Evolutionary conservation across 2,797 vertebrate species (phyloP).

Genomic region (Australoheros facetus): DNA sequence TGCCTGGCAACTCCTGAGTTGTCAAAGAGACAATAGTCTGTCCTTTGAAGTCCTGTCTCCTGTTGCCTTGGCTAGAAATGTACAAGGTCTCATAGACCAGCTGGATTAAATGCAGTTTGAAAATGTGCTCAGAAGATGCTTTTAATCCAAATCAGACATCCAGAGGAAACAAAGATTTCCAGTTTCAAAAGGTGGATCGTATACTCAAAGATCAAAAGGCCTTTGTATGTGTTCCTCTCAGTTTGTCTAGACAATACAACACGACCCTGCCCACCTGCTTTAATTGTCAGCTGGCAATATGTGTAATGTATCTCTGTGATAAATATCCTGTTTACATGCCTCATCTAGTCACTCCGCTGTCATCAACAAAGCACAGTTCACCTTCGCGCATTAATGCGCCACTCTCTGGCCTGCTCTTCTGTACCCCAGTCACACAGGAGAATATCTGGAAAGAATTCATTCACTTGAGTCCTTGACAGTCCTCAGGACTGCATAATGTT

Average conservation of each 20-base stretch:
- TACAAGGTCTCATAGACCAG: slow-evolving; percentile 16
- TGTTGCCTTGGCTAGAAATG: slow-evolving; percentile 44
- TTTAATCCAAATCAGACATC: slow-evolving; percentile 44
- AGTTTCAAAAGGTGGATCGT: slow-evolving; percentile 64
- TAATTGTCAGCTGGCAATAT: slow-evolving; percentile 66
- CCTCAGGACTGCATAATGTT: slow-evolving; percentile 71
- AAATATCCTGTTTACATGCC: slow-evolving; percentile 68
- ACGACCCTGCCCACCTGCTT: slow-evolving; percentile 74
- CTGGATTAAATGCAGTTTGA: background rate
- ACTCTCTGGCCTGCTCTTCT: slow-evolving; percentile 47
- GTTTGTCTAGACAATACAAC: slow-evolving; percentile 73
- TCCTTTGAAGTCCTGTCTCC: slow-evolving; percentile 68
- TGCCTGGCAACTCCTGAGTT: slow-evolving; percentile 43
- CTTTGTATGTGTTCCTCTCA: slow-evolving; percentile 56
- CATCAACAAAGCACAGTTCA: slow-evolving; percentile 46
- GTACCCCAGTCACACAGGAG: slow-evolving; percentile 48
- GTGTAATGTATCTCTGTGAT: slow-evolving; percentile 62
- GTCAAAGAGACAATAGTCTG: slow-evolving; percentile 60
- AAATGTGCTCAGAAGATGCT: slow-evolving; percentile 14
- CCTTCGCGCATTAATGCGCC: slow-evolving; percentile 31
- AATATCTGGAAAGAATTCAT: slow-evolving; percentile 75
- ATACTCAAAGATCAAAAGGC: slow-evolving; percentile 62
- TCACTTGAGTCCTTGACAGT: slow-evolving; percentile 71
- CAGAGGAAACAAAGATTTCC: slow-evolving; percentile 49
- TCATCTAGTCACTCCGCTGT: slow-evolving; percentile 39